Percentiles rank a stretch among this genome's conserved stretches.
These are phyloP conservation scores for Scaptodrosophila latifasciaeformis DNA, from an alignment of 2,888 invertebrate species.

Conservation along the genomic window DNA sequence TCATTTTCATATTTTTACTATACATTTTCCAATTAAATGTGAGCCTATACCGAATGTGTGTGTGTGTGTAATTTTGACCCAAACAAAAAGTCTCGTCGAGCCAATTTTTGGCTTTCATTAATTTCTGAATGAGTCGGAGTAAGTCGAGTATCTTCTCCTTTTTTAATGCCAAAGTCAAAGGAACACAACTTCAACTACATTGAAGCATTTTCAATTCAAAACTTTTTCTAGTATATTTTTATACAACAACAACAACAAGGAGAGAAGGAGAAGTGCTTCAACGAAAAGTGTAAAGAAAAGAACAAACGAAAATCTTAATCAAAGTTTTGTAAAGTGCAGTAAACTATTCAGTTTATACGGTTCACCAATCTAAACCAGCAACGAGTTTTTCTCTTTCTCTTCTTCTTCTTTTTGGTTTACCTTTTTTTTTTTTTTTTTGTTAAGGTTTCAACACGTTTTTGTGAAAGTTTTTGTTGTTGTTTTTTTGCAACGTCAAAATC, in stretches of 20 bases:
- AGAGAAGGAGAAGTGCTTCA: no score
- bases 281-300: conserved; percentile 13
- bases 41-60: no score
- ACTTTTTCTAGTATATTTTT: no score
- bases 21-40: no score
- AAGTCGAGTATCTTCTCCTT: no score
- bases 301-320: conserved; percentile 65
- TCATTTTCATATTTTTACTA: no score
- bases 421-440: conserved; percentile 20
- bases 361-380: background rate
- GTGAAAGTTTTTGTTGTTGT: conserved; percentile 28
- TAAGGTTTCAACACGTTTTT: conserved; percentile 38
- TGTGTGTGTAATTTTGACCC: no score
- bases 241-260: no score
- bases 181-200: conserved; percentile 25
- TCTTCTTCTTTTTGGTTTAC: background rate
- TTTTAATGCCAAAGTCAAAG: background rate
- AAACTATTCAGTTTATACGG: conserved; percentile 60
- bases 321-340: conserved; percentile 65
- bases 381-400: background rate
- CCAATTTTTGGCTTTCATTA: no score
- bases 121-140: no score
- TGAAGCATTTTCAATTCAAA: conserved; percentile 57
- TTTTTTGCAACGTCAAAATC: conserved; percentile 62
- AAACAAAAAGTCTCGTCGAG: no score